Evolutionary conservation across 2,888 invertebrate genomes (phyloP), one percentile per base, ranked within the genome.

Genomic region (Drosophila silvestris): DNA sequence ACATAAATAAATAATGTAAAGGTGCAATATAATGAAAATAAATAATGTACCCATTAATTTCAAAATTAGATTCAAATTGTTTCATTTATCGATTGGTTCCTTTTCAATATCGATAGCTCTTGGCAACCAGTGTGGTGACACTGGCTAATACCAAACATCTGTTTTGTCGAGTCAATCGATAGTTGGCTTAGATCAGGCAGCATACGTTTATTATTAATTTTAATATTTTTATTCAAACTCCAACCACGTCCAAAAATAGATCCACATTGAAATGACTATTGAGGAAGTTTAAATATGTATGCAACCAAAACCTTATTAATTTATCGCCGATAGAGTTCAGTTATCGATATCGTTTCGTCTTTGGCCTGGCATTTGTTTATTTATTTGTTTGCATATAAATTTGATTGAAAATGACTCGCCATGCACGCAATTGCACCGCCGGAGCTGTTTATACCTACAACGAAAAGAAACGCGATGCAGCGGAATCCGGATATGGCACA

Each of bases 391-490:
- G 33, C 4, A 12, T 26, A 28, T 28, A 51, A 63, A 39, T 53
- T 41, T 57, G 32, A 5, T 53, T 28, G 22, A 81, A 71, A 71
- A 98, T 98, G 98, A 98, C 98, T 0, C 95, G 99, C 63, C 99
- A 99, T 92, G 99, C 99, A 14, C 96, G 98, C 93, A 99, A 99
- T 94, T 98, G 98, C 91, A 99, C 99, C 2, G 99, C 99, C 1
- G 98, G 99, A 67, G 98, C 99, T 12, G 99, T 99, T 14, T 99
- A 99, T 93, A 98, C 99, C 0, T 99, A 99, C 90, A 98, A 99
- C 89, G 99, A 99, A 92, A 98, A 98, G 94, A 97, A 98, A 93
- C 98, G 98, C 92, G 99, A 99, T 92, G 98, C 98, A 2, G 96
- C 97, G 51, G 96, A 97, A 12, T 98, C 99, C 19, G 99, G 99